phyloP scores from a whole-genome alignment of 2,888 invertebrate genomes.

The Pterostichus niger region DNA sequence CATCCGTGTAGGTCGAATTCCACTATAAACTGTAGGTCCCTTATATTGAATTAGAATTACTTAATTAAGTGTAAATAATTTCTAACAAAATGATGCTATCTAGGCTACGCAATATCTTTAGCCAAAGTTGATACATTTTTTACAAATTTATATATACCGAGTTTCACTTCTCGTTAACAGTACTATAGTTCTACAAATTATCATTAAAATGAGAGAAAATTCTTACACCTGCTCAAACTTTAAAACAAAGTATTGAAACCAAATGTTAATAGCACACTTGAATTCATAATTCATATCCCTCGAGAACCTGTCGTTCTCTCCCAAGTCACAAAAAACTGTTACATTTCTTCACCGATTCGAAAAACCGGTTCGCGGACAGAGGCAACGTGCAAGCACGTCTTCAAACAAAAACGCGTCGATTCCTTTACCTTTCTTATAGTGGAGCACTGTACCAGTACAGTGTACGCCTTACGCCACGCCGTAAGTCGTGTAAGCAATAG shows the following conservation, averaged over 20 bases:
- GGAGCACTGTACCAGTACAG: neutral
- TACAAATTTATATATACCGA: too few relatives aligned
- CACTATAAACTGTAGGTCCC: too few relatives aligned
- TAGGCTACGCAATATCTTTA: too few relatives aligned
- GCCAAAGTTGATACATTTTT: too few relatives aligned
- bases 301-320: slow-evolving; percentile 27
- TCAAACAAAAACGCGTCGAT: slow-evolving; percentile 24
- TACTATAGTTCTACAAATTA: too few relatives aligned
- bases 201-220: neutral
- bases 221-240: neutral
- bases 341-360: slow-evolving; percentile 33
- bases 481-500: slow-evolving; percentile 25
- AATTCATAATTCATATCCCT: slow-evolving; percentile 39
- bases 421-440: slow-evolving; percentile 8
- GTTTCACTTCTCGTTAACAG: too few relatives aligned
- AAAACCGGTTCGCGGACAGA: slow-evolving; percentile 32
- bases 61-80: too few relatives aligned
- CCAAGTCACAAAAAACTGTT: slow-evolving; percentile 31
- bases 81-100: too few relatives aligned
- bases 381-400: slow-evolving; percentile 12
- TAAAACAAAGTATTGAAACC: slow-evolving; percentile 1
- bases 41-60: too few relatives aligned
- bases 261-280: slow-evolving; percentile 27
- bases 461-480: slow-evolving; percentile 3
- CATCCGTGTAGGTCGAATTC: too few relatives aligned